phyloP scores from a whole-genome alignment of 1,140 invertebrate species.

The Solen grandis region DNA sequence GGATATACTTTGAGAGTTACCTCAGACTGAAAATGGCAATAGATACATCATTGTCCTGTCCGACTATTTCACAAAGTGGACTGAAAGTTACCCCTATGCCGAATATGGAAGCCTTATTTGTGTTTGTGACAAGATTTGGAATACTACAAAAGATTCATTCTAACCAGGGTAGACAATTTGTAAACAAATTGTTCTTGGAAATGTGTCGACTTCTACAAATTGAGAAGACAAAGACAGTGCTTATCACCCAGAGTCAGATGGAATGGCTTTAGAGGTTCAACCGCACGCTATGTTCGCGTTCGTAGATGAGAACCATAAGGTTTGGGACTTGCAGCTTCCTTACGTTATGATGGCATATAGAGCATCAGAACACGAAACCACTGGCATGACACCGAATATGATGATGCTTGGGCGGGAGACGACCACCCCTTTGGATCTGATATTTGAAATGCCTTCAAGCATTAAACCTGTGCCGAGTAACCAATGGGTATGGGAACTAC shows the following conservation, averaged over 20 bases:
- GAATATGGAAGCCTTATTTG: constrained; percentile 62
- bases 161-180: constrained; percentile 78
- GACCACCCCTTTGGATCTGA: constrained; percentile 20
- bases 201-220: too few relatives aligned
- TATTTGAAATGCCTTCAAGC: constrained; percentile 5
- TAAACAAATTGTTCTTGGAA: constrained; percentile 52
- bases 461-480: constrained; percentile 20
- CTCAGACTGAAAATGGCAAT: constrained; percentile 33
- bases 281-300: constrained; percentile 65
- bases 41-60: constrained; percentile 63
- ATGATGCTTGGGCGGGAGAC: constrained; percentile 58
- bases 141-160: too few relatives aligned
- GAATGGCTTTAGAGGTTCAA: constrained; percentile 65
- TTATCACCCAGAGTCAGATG: constrained; percentile 55
- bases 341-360: constrained; percentile 51
- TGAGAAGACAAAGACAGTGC: constrained; percentile 47
- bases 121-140: too few relatives aligned
- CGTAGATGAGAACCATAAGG: constrained; percentile 37
- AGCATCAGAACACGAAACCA: constrained; percentile 44
- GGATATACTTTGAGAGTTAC: constrained; percentile 9
- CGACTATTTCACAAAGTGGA: too few relatives aligned
- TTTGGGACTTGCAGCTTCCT: constrained; percentile 49
- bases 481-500: constrained; percentile 28
- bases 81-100: constrained; percentile 58
- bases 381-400: constrained; percentile 45